Percentiles rank a stretch among this genome's conserved stretches.
These are phyloP conservation scores for Synchiropus splendidus DNA, from an alignment of 2,113 vertebrate genomes.

Conservation along the genomic window DNA sequence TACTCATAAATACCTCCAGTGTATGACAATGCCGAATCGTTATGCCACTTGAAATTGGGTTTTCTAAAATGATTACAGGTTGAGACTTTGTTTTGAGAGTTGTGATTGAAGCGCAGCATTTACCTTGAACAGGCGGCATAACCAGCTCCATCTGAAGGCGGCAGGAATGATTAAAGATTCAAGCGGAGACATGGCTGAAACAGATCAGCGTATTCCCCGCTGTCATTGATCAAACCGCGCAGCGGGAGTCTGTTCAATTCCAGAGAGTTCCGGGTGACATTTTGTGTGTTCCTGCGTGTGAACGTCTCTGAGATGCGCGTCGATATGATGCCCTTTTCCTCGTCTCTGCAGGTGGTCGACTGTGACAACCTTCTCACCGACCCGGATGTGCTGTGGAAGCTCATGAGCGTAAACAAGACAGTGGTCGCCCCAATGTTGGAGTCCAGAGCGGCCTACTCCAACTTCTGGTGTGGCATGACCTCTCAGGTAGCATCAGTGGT, in stretches of 20 bases:
- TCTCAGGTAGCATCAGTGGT: constrained; percentile 69
- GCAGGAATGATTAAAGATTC: too few species aligned
- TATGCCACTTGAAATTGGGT: too few species aligned
- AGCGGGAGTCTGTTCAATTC: constrained; percentile 5
- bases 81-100: too few species aligned
- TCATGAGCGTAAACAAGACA: constrained; percentile 90
- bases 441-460: constrained; percentile 86
- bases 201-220: not conserved
- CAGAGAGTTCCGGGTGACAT: constrained; percentile 1
- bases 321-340: constrained; percentile 16
- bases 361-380: constrained; percentile 88
- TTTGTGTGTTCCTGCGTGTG: too few species aligned
- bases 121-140: too few species aligned
- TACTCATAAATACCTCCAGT: too few species aligned
- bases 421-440: constrained; percentile 88
- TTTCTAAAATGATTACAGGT: too few species aligned
- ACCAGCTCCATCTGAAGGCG: too few species aligned
- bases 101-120: too few species aligned
- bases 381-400: constrained; percentile 71
- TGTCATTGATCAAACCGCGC: constrained; percentile 15
- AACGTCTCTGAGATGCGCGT: too few species aligned
- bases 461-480: constrained; percentile 96
- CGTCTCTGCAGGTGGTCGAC: constrained; percentile 71
- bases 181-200: too few species aligned
- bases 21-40: too few species aligned